phyloP scores from a whole-genome alignment of 2,797 vertebrate genomes.

The Halcyon smyrnensis region DNA sequence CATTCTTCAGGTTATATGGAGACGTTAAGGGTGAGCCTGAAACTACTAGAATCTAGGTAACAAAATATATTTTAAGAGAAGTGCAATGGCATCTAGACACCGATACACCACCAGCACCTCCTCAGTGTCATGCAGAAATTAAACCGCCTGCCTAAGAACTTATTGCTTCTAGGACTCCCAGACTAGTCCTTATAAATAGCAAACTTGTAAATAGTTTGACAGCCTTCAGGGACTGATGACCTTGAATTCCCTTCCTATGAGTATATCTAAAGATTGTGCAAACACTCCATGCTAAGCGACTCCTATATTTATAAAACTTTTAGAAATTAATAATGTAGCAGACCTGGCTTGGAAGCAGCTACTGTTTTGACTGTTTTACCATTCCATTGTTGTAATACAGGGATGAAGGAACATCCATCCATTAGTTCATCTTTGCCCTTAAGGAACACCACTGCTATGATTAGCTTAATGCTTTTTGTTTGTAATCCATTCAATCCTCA shows the following conservation, averaged over 20 bases:
- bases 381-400: neutral
- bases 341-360: constrained; percentile 37
- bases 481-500: neutral
- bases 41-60: neutral
- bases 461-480: constrained; percentile 39
- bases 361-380: constrained; percentile 15
- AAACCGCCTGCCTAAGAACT: constrained; percentile 61
- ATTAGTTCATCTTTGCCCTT: constrained; percentile 8
- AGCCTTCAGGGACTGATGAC: constrained; percentile 68
- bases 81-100: neutral
- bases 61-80: constrained; percentile 31
- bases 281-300: constrained; percentile 47
- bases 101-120: neutral
- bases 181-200: constrained; percentile 76
- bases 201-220: constrained; percentile 73
- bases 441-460: neutral
- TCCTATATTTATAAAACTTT: constrained; percentile 67
- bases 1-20: neutral
- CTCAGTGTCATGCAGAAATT: constrained; percentile 40
- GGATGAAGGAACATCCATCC: neutral
- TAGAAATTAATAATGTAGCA: constrained; percentile 58
- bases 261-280: constrained; percentile 41
- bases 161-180: constrained; percentile 66
- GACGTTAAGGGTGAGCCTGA: neutral
- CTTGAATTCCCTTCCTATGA: constrained; percentile 67